Percentiles rank a stretch among this genome's conserved stretches.
These are phyloP conservation scores for Hylaea fasciaria DNA, from an alignment of 2,888 invertebrate genomes.

Conservation along the genomic window DNA sequence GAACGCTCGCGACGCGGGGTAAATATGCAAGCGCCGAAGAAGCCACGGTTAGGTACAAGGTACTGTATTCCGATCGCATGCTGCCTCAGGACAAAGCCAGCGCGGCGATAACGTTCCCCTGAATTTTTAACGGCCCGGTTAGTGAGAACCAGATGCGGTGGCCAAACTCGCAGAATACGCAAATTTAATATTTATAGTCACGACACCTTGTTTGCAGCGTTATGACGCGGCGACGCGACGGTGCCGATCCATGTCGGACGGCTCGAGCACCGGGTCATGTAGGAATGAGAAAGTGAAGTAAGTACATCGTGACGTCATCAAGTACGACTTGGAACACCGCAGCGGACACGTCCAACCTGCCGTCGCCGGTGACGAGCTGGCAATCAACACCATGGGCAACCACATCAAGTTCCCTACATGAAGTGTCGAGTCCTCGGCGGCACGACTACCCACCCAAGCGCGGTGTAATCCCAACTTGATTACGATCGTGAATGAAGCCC, in stretches of 20 bases:
- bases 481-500: conserved; percentile 5
- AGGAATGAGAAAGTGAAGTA: background rate
- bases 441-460: background rate
- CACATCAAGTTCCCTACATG: too few relatives aligned
- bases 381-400: too few relatives aligned
- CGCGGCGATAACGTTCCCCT: conserved; percentile 64
- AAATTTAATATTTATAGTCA: conserved; percentile 81
- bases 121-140: conserved; percentile 79
- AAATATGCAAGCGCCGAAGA: conserved; percentile 9
- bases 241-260: conserved; percentile 1
- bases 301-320: background rate
- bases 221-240: conserved; percentile 58
- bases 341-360: too few relatives aligned
- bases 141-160: conserved; percentile 75
- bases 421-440: background rate
- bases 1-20: background rate
- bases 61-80: conserved; percentile 49
- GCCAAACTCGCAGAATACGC: conserved; percentile 69
- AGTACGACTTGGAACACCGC: too few relatives aligned
- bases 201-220: conserved; percentile 69
- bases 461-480: conserved; percentile 1
- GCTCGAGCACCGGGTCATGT: conserved; percentile 1
- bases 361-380: too few relatives aligned
- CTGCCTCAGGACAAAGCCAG: conserved; percentile 59
- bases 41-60: conserved; percentile 20